Base-by-base conservation (phyloP, 2,113 vertebrate species). In the Lophochroa leadbeateri region DNA sequence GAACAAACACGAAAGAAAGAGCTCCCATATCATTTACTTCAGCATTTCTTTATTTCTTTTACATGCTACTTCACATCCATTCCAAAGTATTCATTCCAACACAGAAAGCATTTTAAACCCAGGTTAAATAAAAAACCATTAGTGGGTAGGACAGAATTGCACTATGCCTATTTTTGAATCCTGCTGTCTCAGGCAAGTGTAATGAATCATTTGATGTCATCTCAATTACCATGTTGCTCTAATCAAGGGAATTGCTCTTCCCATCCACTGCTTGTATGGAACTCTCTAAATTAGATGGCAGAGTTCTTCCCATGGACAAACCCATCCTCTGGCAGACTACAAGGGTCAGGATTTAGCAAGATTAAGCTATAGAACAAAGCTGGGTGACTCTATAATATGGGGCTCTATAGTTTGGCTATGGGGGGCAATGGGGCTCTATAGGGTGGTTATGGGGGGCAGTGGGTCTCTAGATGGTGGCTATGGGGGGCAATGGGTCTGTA, bases 111-210 rank as follows among this genome's bases (percentile, higher is more conserved):
- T 53, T 90, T 88, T 41, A 93, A 88, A 39, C 14, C 16, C 70
- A 92, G 85, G 77, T 88, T 88, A 93, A 94, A 86, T 44, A 41
- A 77, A 92, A 94, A 70, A 53, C 9, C 74, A 61, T 67, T 53
- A 49, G 13, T 68, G 63, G 64, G 41, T 27, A 41, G 82, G 68
- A 63, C n/a, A 70, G 82, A 58, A 86, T 74, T 82, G 85, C 64
- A 83, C 55, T 19, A 27, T 46, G 55, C 75, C 87, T 93, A 87
- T 93, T 96, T 96, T 89, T 92, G 79, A 84, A 86, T 58, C 88
- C 68, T 95, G 87, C 82, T 90, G 75, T 68, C 93, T 92, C 82
- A 95, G 87, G 91, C 65, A 70, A 89, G 71, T 49, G 82, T 49
- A 80, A 74, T 81, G 91, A 83, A 93, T 93, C 87, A 80, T 52